phyloP scores from a whole-genome alignment of 2,797 vertebrate genomes.

The Sus cebifrons region DNA sequence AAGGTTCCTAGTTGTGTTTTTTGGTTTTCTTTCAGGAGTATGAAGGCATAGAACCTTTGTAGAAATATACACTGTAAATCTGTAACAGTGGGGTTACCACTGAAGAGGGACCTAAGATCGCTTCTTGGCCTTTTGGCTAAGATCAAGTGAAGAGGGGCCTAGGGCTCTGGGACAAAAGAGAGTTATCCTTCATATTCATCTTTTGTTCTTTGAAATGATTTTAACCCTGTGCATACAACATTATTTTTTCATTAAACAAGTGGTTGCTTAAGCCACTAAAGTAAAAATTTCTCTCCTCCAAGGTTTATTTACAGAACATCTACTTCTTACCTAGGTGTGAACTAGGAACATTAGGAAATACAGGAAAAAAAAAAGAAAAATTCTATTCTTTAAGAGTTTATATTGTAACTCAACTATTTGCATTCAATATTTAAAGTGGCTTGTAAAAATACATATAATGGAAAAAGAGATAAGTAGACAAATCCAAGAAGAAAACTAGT shows the following conservation, averaged over 20 bases:
- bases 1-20: neutral
- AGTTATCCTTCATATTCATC: neutral
- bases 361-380: constrained; percentile 2
- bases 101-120: neutral
- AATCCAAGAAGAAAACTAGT: neutral
- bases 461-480: neutral
- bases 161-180: neutral
- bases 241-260: constrained; percentile 20
- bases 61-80: neutral
- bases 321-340: neutral
- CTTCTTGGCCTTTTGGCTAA: too few species aligned
- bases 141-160: neutral
- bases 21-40: constrained; percentile 56
- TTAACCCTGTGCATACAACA: neutral
- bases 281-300: constrained; percentile 8
- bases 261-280: constrained; percentile 21
- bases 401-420: neutral
- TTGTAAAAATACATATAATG: neutral
- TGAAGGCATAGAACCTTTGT: neutral
- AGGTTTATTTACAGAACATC: neutral
- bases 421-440: constrained; percentile 37
- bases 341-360: neutral
- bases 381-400: neutral
- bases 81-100: neutral
- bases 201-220: constrained; percentile 30